phyloP scores from a whole-genome alignment of 2,888 invertebrate species.

The Aleiodes leptofemur region DNA sequence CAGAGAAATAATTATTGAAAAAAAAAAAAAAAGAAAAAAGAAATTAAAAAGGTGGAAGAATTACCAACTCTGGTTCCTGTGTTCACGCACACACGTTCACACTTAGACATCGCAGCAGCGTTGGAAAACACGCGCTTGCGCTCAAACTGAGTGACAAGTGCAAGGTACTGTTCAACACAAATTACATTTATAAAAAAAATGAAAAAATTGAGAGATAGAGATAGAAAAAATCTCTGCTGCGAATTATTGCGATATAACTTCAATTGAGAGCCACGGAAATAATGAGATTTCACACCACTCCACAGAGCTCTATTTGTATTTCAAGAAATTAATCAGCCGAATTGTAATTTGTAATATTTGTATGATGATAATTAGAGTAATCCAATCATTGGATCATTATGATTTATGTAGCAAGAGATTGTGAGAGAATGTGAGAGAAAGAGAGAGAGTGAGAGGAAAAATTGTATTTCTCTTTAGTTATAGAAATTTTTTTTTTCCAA shows the following conservation, averaged over 20 bases:
- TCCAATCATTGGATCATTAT: not conserved
- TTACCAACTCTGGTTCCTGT: slow-evolving; percentile 75
- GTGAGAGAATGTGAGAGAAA: no score
- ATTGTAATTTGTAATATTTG: slow-evolving; percentile 20
- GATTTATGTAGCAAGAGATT: not conserved
- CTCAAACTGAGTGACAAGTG: slow-evolving; percentile 88
- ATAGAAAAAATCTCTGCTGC: not conserved
- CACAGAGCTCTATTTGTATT: not conserved
- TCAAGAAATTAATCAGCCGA: slow-evolving; percentile 23
- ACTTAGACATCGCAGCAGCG: slow-evolving; percentile 64
- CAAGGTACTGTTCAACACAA: slow-evolving; percentile 82
- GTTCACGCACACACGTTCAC: slow-evolving; percentile 76
- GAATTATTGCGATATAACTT: not conserved
- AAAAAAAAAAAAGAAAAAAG: slow-evolving; percentile 25
- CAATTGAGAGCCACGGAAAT: slow-evolving; percentile 30
- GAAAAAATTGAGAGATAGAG: not conserved
- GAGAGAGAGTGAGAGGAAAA: not conserved
- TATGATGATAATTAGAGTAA: not conserved
- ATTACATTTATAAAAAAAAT: slow-evolving; percentile 59
- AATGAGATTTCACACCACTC: slow-evolving; percentile 36
- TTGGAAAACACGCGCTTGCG: slow-evolving; percentile 83
- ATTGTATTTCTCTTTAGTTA: not conserved
- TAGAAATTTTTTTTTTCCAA: not conserved
- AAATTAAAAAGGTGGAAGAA: slow-evolving; percentile 49
- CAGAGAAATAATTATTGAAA: slow-evolving; percentile 23